Percentiles rank a stretch among this genome's conserved stretches.
Evolutionary conservation across 92 coral and sea anemone genomes (phyloP).

Genomic region (Montipora capitata): DNA sequence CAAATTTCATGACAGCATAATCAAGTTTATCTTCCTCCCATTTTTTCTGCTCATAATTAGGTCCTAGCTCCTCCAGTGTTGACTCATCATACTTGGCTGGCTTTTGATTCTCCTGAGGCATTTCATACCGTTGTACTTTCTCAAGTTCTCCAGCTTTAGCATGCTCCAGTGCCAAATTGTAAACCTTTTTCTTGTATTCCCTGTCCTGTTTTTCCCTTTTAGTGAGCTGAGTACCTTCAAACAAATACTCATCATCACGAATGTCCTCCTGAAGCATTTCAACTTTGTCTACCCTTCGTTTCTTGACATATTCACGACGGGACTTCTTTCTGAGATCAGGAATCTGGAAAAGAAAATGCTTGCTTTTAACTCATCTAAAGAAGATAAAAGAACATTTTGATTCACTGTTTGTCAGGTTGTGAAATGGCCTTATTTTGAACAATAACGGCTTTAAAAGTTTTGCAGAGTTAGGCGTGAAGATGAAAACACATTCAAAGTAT

Average conservation of each 20-base stretch:
- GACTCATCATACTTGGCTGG: slow-evolving; percentile 97
- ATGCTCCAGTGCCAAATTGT: slow-evolving; percentile 87
- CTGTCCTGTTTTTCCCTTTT: slow-evolving; percentile 85
- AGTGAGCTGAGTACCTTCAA: slow-evolving; percentile 80
- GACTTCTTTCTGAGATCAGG: slow-evolving; percentile 95
- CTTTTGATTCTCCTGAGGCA: slow-evolving; percentile 93
- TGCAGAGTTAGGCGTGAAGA: too few species aligned
- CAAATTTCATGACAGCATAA: slow-evolving; percentile 97
- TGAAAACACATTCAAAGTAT: too few species aligned
- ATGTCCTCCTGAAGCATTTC: slow-evolving; percentile 97
- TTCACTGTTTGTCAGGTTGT: too few species aligned
- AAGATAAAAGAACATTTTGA: too few species aligned
- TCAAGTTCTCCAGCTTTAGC: slow-evolving; percentile 92
- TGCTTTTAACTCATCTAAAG: background rate
- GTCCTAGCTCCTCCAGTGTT: slow-evolving; percentile 93
- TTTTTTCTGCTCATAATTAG: slow-evolving; percentile 97
- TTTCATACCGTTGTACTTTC: slow-evolving; percentile 88
- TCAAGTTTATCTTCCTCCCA: slow-evolving; percentile 99
- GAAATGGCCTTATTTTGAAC: too few species aligned
- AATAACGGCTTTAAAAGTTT: too few species aligned
- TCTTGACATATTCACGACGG: slow-evolving; percentile 95
- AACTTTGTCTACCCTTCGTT: slow-evolving; percentile 92
- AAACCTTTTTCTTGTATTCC: slow-evolving; percentile 94
- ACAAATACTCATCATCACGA: slow-evolving; percentile 92
- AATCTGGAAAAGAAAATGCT: slow-evolving; percentile 59